phyloP scores from a whole-genome alignment of 1,140 invertebrate genomes.

The Melitaea cinxia region DNA sequence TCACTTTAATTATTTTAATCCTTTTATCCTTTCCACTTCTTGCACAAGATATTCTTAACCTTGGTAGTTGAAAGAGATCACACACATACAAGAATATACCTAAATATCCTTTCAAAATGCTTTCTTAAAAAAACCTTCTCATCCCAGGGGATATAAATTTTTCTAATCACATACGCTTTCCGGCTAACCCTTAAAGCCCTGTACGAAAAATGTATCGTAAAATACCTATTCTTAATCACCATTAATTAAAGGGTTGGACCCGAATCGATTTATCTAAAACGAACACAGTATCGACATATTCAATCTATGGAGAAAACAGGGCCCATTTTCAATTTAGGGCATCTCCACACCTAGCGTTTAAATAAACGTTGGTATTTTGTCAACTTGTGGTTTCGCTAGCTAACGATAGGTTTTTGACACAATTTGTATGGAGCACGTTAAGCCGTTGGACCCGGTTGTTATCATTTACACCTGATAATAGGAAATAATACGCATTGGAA shows the following conservation, averaged over 20 bases:
- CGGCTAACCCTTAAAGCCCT: neutral
- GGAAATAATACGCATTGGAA: no score
- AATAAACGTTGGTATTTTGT: neutral
- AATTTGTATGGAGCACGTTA: no score
- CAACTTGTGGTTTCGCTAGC: neutral
- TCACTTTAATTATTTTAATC: no score
- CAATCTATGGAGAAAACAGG: neutral
- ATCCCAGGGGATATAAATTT: neutral
- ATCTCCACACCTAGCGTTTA: neutral
- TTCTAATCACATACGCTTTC: neutral
- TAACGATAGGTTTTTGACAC: no score
- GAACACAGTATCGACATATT: slow-evolving; percentile 6
- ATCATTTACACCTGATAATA: no score
- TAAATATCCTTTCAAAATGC: neutral
- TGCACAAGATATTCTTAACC: no score
- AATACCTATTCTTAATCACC: slow-evolving; percentile 3
- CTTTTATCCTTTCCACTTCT: no score
- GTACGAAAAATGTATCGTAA: slow-evolving; percentile 1
- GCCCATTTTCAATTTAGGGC: neutral
- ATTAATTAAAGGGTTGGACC: slow-evolving; percentile 10
- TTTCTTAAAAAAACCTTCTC: neutral
- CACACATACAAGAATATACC: no score
- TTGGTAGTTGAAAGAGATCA: no score
- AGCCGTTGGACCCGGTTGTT: no score
- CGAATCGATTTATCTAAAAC: slow-evolving; percentile 3